Evolutionary conservation across 2,888 invertebrate genomes (phyloP).

Genomic region (Neocrepidodera transversa): DNA sequence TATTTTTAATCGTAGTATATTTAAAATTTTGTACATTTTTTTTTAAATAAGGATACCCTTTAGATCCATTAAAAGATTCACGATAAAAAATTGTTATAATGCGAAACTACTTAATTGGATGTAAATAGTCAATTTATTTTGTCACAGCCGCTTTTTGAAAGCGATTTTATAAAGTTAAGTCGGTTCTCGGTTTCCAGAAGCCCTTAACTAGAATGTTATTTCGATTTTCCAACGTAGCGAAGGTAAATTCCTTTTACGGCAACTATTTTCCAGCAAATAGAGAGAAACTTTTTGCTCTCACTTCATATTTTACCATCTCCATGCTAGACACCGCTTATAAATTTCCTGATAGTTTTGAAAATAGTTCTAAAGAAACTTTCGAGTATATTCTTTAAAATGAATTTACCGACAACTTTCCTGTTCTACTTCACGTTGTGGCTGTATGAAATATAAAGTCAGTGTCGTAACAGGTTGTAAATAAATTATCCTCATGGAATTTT

Average conservation of each 20-base stretch:
- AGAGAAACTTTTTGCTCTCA: conserved; percentile 9
- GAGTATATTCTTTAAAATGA: conserved; percentile 4
- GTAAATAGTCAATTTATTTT: no score
- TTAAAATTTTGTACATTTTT: no score
- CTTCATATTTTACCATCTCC: conserved; percentile 17
- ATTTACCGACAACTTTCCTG: conserved; percentile 8
- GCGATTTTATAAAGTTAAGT: no score
- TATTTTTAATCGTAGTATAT: no score
- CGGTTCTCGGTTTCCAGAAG: background rate
- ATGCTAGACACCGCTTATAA: conserved; percentile 16
- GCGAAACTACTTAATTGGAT: no score
- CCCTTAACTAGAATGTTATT: background rate
- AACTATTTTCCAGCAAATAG: conserved; percentile 4
- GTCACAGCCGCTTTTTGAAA: no score
- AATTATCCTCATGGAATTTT: no score
- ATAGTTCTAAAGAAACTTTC: conserved; percentile 13
- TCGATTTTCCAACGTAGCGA: conserved; percentile 1
- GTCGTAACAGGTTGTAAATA: no score
- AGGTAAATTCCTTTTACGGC: conserved; percentile 10
- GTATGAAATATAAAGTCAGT: background rate
- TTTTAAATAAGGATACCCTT: no score
- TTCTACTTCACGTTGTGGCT: background rate
- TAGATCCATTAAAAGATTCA: no score
- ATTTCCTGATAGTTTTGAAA: conserved; percentile 13
- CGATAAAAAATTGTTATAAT: no score